Base-by-base conservation (phyloP, 2,797 vertebrate species). In the Amblyopsis hoosieri region DNA sequence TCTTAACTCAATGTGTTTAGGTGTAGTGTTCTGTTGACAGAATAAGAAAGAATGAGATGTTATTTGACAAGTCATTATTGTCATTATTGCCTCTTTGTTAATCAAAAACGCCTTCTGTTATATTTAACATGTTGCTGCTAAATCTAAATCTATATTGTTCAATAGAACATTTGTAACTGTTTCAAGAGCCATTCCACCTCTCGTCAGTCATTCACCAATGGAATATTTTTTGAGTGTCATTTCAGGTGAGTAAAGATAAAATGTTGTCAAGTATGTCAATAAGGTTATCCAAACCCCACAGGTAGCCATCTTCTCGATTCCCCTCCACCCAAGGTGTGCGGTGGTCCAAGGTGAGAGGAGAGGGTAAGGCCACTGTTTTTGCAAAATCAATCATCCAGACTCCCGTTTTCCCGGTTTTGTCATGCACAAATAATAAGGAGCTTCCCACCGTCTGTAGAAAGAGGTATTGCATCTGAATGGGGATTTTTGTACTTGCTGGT, bases 351-450 rank as follows among this genome's bases (percentile, higher is more conserved):
- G 69, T 87, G 62, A 90, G 81, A 37, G 87, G 83, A 1, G 87
- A 48, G 0, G 93, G 91, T 42, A 93, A 62, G 6, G 89, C 78
- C 12, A 85, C 83, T 0, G 95, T 95, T 89, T 96, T 96, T 58
- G 93, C 94, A 48, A 96, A 96, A 87, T 96, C 95, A 3, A 96
- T 96, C 95, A 96, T 96, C 95, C 95, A 96, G 45, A 96, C 91
- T 3, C 93, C 94, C 45, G 93, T 91, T 69, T 86, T 90, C 57
- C 92, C 92, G 0, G 87, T 90, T 49, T 85, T 80, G 72, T 95
- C 94, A 0, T 96, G 95, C 33, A 96, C 91, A 54, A 96, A 96
- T 49, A 96, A 89, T 31, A 96, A 86, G 11, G 95, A 96, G 62
- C 95, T 96, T 53, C 95, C 95, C 45, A 96, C 94, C 55, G 96